phyloP scores from a whole-genome alignment of 30 jellyfish, hydroid and myxozoan genomes.

The Hydra vulgaris region DNA sequence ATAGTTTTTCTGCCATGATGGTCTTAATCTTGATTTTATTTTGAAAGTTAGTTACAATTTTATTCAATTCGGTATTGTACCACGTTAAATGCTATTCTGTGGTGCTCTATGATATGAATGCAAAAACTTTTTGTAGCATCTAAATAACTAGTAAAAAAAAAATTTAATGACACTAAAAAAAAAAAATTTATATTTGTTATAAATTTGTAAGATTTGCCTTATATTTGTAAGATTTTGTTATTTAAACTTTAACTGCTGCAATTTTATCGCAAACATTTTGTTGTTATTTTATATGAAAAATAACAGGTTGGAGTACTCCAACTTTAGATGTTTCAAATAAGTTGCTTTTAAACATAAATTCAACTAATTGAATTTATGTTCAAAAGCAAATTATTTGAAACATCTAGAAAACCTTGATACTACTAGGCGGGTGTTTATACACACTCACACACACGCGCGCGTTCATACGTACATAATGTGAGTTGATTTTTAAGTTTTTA shows the following conservation, averaged over 20 bases:
- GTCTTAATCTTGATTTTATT: neutral
- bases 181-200: neutral
- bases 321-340: neutral
- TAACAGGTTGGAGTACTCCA: neutral
- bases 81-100: neutral
- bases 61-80: neutral
- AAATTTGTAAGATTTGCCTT: neutral
- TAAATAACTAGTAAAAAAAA: neutral
- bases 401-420: neutral
- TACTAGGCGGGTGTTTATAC: neutral
- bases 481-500: neutral
- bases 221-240: neutral
- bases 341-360: neutral
- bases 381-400: neutral
- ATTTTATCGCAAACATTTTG: neutral
- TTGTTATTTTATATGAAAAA: neutral
- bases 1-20: neutral
- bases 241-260: neutral
- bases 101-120: neutral
- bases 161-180: neutral
- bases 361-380: neutral
- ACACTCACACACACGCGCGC: neutral
- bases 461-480: neutral
- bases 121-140: neutral
- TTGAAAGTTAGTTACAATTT: neutral